Percentiles rank a stretch among this genome's conserved stretches.
Conservation (phyloP, 2,113 vertebrate species). For the Pao palembangensis region DNA sequence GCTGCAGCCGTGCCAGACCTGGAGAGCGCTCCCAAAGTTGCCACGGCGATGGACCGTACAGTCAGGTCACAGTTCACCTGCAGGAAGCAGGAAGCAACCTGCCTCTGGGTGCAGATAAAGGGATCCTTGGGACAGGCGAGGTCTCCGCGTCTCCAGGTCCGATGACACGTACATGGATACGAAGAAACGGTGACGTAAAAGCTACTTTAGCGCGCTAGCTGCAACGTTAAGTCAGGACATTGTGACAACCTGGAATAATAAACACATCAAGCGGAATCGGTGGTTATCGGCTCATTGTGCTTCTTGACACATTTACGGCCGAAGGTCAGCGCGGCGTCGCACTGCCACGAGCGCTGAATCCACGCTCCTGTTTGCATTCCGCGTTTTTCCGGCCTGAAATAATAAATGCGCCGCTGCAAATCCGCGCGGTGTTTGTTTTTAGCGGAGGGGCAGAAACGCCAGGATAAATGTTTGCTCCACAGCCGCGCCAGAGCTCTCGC, state of each 20-base stretch:
- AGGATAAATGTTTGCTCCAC: constrained; percentile 29
- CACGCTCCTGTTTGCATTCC: constrained; percentile 14
- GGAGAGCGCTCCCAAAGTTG: neutral
- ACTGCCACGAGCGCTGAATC: constrained; percentile 11
- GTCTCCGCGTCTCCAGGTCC: too few species aligned
- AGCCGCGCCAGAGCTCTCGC: constrained; percentile 16
- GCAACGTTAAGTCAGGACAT: too few species aligned
- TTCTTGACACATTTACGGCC: constrained; percentile 40
- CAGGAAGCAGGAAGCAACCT: too few species aligned
- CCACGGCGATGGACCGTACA: neutral
- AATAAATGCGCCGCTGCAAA: neutral
- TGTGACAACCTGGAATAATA: too few species aligned
- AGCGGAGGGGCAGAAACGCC: constrained; percentile 2
- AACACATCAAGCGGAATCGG: too few species aligned
- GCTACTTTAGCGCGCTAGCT: too few species aligned
- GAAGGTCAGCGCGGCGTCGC: constrained; percentile 8
- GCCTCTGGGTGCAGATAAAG: too few species aligned
- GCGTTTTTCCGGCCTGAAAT: constrained; percentile 21
- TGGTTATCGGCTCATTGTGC: constrained; percentile 13
- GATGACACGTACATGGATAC: too few species aligned
- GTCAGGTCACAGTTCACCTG: too few species aligned
- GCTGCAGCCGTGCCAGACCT: constrained; percentile 15
- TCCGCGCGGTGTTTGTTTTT: too few species aligned
- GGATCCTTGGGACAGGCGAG: too few species aligned
- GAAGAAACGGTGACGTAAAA: too few species aligned